These are phyloP conservation scores for Microtus pennsylvanicus DNA, from an alignment of 2,113 vertebrate species.

Conservation along the genomic window DNA sequence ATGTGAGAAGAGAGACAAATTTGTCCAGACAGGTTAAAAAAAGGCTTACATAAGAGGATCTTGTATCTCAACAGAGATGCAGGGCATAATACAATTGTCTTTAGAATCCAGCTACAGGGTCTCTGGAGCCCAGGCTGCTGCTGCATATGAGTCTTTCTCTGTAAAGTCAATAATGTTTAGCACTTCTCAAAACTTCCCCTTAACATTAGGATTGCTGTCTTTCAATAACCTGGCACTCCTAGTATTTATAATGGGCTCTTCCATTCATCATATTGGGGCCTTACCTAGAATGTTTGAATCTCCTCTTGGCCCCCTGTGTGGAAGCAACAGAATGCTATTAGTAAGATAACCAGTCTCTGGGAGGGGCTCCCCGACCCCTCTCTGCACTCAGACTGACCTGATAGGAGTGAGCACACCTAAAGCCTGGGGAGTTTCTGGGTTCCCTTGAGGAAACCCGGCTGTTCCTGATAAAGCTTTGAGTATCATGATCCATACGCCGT, in stretches of 20 bases:
- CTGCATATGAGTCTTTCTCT: background rate
- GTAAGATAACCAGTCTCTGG: background rate
- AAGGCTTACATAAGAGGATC: background rate
- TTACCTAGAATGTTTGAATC: background rate
- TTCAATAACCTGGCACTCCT: background rate
- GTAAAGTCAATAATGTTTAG: background rate
- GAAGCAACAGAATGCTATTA: background rate
- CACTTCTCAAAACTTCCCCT: background rate
- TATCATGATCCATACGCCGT: background rate
- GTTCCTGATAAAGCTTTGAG: background rate
- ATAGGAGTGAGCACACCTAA: background rate
- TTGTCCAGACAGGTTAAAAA: constrained; percentile 16
- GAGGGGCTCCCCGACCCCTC: background rate
- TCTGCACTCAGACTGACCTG: background rate
- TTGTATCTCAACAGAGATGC: background rate
- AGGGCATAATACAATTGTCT: constrained; percentile 13
- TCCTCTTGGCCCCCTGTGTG: background rate
- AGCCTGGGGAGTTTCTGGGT: background rate
- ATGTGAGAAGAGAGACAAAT: constrained; percentile 32
- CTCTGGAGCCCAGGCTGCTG: background rate
- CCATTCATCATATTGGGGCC: background rate
- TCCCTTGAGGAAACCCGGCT: background rate
- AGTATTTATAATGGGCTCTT: background rate
- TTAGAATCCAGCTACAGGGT: background rate
- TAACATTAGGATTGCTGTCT: background rate